phyloP scores from a whole-genome alignment of 1,140 invertebrate species.

The Meteorus sp. region DNA sequence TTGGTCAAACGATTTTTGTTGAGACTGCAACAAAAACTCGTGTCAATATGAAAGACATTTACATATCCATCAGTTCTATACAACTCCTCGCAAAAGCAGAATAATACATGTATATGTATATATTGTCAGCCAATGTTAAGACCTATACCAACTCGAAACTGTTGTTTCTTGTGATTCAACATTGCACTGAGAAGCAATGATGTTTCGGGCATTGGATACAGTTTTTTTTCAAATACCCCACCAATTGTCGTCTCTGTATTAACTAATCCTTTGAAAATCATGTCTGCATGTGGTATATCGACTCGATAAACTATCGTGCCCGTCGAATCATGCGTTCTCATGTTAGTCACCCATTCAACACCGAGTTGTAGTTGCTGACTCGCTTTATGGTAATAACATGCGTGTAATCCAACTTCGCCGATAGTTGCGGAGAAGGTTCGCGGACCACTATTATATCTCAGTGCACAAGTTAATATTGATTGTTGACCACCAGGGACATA shows the following conservation, averaged over 20 bases:
- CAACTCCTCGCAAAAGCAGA: not conserved
- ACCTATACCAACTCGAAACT: constrained; percentile 65
- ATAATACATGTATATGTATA: too few species aligned
- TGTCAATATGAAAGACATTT: not conserved
- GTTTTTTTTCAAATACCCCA: constrained; percentile 73
- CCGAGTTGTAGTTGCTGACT: constrained; percentile 70
- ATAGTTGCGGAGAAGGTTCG: constrained; percentile 72
- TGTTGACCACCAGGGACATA: constrained; percentile 68
- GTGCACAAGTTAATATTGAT: constrained; percentile 66
- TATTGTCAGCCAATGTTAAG: constrained; percentile 61
- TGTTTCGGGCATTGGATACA: constrained; percentile 69
- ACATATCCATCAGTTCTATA: too few species aligned
- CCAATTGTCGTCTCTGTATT: constrained; percentile 75
- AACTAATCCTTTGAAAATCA: constrained; percentile 69
- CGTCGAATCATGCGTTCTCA: constrained; percentile 67
- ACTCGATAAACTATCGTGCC: constrained; percentile 74
- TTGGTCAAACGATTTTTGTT: too few species aligned
- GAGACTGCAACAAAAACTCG: too few species aligned
- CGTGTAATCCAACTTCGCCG: constrained; percentile 65
- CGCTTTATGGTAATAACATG: constrained; percentile 73
- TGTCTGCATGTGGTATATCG: constrained; percentile 73
- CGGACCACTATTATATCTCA: constrained; percentile 67
- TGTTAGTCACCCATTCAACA: constrained; percentile 64
- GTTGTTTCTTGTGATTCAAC: constrained; percentile 70
- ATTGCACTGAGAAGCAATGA: constrained; percentile 71